Base-by-base conservation (phyloP, 2,113 vertebrate species). In the Chascanopsetta lugubris region DNA sequence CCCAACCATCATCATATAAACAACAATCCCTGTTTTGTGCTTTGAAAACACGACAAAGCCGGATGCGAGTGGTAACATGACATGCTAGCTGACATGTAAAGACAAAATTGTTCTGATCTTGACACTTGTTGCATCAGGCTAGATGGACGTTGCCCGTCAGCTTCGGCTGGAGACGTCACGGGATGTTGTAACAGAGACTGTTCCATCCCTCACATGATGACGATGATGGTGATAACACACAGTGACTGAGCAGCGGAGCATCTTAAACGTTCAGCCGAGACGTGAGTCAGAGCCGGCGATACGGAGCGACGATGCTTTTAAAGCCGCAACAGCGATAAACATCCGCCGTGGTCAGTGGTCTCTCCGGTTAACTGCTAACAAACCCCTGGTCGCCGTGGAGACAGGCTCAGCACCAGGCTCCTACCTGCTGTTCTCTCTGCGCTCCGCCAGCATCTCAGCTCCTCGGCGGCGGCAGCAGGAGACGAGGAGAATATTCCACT, bases 371-470 rank as follows among this genome's bases (percentile, higher is more conserved):
- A 48, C 68, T 49, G 83, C 84, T 88, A 92, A 91, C 87, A 90
- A 85, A 69, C 53, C 63, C 15, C 25, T 20, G 42, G 84, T 92
- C 78, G 22, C 89, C 81, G 74, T 68, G 73, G 87, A 79, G 84
- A 91, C 86, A 13, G 25, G 57, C 81, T 84, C 77, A 79, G 85
- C 75, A 75, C 42, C 77, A 43, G 30, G 76, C 60, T 71, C 53
- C 74, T 92, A 92, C 91, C 91, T 92, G 79, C 90, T 86, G 75
- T 87, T 91, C 69, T 91, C 89, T 75, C 82, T 80, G 63, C 86
- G 83, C 66, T 89, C 88, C 4, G 91, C 90, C 75, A 92, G 86
- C 91, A 92, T 92, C 84, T 88, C 81, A 79, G 61, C 68, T 71
- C 79, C 49, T 69, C 84, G 32, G 58, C 61, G n/a, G 61, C 47